These are phyloP conservation scores for Diplazon laetatorius DNA, from an alignment of 2,888 invertebrate species.

Conservation along the genomic window DNA sequence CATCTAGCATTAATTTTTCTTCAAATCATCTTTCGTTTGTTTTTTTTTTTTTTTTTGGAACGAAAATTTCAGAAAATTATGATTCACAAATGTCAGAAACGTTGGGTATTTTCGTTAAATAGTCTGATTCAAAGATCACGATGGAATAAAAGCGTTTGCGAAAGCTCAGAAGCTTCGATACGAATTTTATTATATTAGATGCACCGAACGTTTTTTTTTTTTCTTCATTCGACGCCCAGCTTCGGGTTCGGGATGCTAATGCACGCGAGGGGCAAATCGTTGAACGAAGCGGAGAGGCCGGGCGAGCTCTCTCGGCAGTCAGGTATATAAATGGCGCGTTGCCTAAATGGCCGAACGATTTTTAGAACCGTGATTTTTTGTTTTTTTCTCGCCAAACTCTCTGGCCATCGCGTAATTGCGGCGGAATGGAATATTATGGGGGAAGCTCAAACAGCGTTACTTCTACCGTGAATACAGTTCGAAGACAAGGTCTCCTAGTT, in stretches of 20 bases:
- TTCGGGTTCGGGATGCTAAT: conserved; percentile 69
- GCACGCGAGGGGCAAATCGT: conserved; percentile 72
- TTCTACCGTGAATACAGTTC: conserved; percentile 1
- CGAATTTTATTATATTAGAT: conserved; percentile 51
- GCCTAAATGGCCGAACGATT: conserved; percentile 72
- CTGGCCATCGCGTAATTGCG: conserved; percentile 24
- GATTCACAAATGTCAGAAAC: too few relatives aligned
- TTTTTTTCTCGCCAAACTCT: conserved; percentile 64
- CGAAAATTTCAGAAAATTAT: too few relatives aligned
- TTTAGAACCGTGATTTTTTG: conserved; percentile 69
- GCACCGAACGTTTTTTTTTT: conserved; percentile 65
- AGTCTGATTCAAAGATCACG: conserved; percentile 4
- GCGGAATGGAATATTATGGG: conserved; percentile 47
- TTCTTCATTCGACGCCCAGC: conserved; percentile 61
- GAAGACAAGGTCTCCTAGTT: not conserved
- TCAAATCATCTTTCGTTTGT: too few relatives aligned
- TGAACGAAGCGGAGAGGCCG: conserved; percentile 48
- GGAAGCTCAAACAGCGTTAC: not conserved
- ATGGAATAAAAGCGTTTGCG: conserved; percentile 1
- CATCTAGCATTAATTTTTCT: too few relatives aligned
- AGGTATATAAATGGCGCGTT: conserved; percentile 74
- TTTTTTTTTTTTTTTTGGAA: too few relatives aligned
- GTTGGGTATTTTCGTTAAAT: too few relatives aligned
- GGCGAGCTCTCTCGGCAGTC: conserved; percentile 39
- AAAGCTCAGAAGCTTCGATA: conserved; percentile 53